Percentiles rank a stretch among this genome's conserved stretches.
Conservation (phyloP, 2,888 invertebrate species). For the Stenichneumon culpator region DNA sequence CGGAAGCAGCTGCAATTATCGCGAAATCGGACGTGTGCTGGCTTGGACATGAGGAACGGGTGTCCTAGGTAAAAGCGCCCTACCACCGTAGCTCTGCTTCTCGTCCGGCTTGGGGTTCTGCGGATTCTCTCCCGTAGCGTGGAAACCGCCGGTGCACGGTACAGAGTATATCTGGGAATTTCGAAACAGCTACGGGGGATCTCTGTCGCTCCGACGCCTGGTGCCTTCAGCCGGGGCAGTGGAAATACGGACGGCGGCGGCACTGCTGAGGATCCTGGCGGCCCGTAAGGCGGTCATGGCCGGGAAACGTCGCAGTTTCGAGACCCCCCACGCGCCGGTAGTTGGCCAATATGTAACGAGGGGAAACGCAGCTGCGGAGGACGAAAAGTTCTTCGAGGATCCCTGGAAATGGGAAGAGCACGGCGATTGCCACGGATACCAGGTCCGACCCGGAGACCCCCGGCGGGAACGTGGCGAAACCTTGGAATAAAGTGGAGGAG, state of each 20-base stretch:
- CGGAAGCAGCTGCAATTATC: constrained; percentile 38
- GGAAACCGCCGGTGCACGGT: not conserved
- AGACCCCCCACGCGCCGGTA: constrained; percentile 28
- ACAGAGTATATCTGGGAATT: constrained; percentile 9
- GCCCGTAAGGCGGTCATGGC: constrained; percentile 68
- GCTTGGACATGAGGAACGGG: constrained; percentile 9
- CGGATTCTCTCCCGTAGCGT: constrained; percentile 3
- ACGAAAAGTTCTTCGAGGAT: constrained; percentile 51
- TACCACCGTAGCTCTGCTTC: not conserved
- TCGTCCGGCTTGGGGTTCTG: constrained; percentile 8
- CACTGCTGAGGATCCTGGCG: constrained; percentile 52
- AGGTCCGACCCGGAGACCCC: not conserved
- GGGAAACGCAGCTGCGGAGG: constrained; percentile 11
- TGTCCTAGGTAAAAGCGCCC: constrained; percentile 18
- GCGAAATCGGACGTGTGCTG: constrained; percentile 25
- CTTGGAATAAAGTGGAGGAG: constrained; percentile 12
- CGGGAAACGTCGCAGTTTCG: constrained; percentile 64
- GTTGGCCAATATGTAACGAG: constrained; percentile 47
- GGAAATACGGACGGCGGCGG: constrained; percentile 4
- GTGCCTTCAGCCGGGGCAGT: constrained; percentile 8
- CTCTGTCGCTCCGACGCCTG: constrained; percentile 16
- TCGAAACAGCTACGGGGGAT: constrained; percentile 9
- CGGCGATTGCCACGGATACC: not conserved
- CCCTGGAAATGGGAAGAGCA: constrained; percentile 22
- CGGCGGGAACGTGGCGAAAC: constrained; percentile 1